phyloP scores from a whole-genome alignment of 2,113 vertebrate genomes.

The Bubo bubo region DNA sequence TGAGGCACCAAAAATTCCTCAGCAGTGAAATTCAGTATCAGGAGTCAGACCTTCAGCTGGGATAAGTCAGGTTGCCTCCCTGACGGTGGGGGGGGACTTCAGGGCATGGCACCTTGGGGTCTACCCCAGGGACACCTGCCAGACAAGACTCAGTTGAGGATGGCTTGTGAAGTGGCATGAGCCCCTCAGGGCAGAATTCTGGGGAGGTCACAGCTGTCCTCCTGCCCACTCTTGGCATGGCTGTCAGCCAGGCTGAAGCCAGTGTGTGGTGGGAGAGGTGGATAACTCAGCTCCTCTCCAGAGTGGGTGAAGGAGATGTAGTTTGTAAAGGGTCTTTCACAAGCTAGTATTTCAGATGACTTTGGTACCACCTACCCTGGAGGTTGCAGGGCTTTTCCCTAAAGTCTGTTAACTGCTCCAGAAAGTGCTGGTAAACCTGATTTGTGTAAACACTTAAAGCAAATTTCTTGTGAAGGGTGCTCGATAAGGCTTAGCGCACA shows the following conservation, averaged over 20 bases:
- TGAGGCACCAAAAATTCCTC: background rate
- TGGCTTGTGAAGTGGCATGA: background rate
- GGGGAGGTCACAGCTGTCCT: background rate
- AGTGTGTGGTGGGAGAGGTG: rapidly evolving
- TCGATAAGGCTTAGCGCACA: rapidly evolving
- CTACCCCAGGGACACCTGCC: background rate
- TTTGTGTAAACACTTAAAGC: background rate
- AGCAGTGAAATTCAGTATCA: background rate
- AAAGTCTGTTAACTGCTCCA: background rate
- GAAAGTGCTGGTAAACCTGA: background rate
- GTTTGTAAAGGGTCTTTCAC: background rate
- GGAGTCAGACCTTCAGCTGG: background rate
- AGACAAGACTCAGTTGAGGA: background rate
- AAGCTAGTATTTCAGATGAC: background rate
- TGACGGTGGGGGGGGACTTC: rapidly evolving
- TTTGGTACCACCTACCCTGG: background rate
- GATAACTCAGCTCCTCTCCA: background rate
- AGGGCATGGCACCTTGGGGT: background rate
- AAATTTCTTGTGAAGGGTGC: background rate
- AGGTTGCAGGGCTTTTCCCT: background rate
- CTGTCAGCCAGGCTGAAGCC: background rate
- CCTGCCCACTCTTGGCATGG: rapidly evolving
- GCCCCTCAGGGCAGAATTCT: background rate
- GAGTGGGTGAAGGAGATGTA: background rate
- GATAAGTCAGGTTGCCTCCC: background rate